Percentiles rank a stretch among this genome's conserved stretches.
These are phyloP conservation scores for Phortica okadai DNA, from an alignment of 2,888 invertebrate genomes.

Conservation along the genomic window DNA sequence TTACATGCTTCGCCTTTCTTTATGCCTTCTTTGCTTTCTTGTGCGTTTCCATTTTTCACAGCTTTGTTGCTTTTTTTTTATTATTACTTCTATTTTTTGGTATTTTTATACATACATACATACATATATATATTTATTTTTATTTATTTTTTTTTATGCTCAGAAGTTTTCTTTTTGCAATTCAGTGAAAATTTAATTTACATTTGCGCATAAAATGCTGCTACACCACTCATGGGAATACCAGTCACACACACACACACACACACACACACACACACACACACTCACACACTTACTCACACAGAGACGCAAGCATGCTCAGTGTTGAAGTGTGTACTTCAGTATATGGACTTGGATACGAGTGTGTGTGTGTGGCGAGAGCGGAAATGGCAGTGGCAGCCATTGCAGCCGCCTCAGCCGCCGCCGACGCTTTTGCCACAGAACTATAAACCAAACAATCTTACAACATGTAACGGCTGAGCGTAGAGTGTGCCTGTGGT, in stretches of 20 bases:
- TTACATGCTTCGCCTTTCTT: not conserved
- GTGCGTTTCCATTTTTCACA: not conserved
- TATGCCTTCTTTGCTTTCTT: conserved; percentile 41
- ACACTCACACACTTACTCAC: not conserved
- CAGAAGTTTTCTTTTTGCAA: conserved; percentile 32
- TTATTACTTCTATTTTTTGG: conserved; percentile 38
- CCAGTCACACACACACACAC: not conserved
- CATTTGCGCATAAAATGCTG: conserved; percentile 65
- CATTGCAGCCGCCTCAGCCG: not conserved
- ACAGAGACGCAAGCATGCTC: not conserved
- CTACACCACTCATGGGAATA: conserved; percentile 43
- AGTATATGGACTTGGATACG: not conserved
- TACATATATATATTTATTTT: not conserved
- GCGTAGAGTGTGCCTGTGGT: not conserved
- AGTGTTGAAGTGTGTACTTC: too few relatives aligned
- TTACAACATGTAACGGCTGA: not conserved
- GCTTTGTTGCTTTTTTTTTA: conserved; percentile 4
- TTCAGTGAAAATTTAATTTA: conserved; percentile 63
- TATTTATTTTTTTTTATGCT: conserved; percentile 28
- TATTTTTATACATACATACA: not conserved
- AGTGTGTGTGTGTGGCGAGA: not conserved
- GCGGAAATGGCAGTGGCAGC: conserved; percentile 22
- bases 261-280: too few relatives aligned
- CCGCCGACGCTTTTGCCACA: conserved; percentile 16
- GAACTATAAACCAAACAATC: conserved; percentile 9